Conservation (phyloP, 37 sponge, comb jelly and placozoan species). For the Chondrosia reniformis region DNA sequence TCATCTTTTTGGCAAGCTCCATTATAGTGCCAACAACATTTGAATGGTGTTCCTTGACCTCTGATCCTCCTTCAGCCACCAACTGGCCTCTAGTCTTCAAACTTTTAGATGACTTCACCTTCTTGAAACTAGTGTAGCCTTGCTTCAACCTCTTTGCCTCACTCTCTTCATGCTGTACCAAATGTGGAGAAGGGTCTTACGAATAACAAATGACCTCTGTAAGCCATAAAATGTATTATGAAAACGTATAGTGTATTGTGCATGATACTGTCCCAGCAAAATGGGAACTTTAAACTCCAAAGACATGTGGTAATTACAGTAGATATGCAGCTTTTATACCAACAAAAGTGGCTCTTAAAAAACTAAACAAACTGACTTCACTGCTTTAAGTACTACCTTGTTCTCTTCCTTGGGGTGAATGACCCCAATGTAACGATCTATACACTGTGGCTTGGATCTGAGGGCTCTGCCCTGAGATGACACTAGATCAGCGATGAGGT, state of each 20-base stretch:
- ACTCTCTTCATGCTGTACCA: not conserved
- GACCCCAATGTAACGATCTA: slow-evolving; percentile 66
- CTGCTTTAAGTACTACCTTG: too few species aligned
- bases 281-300: too few species aligned
- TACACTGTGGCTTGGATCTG: slow-evolving; percentile 78
- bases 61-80: slow-evolving; percentile 37
- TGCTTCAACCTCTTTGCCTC: slow-evolving; percentile 35
- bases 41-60: slow-evolving; percentile 26
- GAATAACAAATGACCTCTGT: too few species aligned
- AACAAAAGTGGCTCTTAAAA: not conserved
- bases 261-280: too few species aligned
- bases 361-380: slow-evolving; percentile 23
- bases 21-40: not conserved
- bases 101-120: slow-evolving; percentile 32
- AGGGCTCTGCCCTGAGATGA: slow-evolving; percentile 46
- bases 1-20: not conserved
- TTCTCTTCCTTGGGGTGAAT: slow-evolving; percentile 74
- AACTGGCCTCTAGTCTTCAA: slow-evolving; percentile 46
- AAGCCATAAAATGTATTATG: too few species aligned
- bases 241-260: too few species aligned
- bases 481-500: slow-evolving; percentile 74
- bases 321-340: too few species aligned
- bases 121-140: slow-evolving; percentile 37
- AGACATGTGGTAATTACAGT: too few species aligned
- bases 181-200: too few species aligned